Conservation (phyloP, 2,888 invertebrate species). For the Drosophila robusta region DNA sequence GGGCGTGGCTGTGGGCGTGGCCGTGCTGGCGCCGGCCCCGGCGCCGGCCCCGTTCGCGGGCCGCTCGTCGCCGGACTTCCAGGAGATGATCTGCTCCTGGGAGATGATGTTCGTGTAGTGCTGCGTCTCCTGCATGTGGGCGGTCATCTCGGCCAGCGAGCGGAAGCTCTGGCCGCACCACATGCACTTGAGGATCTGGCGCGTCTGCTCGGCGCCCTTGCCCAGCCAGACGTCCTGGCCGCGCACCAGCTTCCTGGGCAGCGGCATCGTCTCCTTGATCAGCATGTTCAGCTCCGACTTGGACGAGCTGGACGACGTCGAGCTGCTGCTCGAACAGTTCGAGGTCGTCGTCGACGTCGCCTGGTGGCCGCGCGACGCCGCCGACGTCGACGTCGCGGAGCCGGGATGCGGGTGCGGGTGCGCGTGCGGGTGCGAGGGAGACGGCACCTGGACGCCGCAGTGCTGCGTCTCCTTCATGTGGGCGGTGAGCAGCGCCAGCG, state of each 20-base stretch:
- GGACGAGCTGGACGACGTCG: conserved; percentile 87
- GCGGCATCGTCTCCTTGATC: conserved; percentile 97
- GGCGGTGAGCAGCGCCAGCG: conserved; percentile 96
- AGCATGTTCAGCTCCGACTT: conserved; percentile 93
- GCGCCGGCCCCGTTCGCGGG: conserved; percentile 55
- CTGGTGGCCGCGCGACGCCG: conserved; percentile 7
- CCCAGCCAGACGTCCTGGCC: conserved; percentile 99
- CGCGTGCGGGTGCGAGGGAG: conserved; percentile 66
- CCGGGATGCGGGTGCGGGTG: conserved; percentile 5
- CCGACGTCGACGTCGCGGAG: conserved; percentile 84
- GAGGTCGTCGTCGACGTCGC: conserved; percentile 82
- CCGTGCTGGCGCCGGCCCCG: conserved; percentile 40
- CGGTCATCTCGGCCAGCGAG: conserved; percentile 98
- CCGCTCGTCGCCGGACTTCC: conserved; percentile 95
- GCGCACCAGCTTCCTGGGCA: conserved; percentile 96
- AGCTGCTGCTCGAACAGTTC: conserved; percentile 84
- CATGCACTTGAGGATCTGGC: conserved; percentile 99
- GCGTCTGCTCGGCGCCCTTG: conserved; percentile 98
- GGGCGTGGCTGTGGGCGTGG: conserved; percentile 85
- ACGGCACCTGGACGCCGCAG: conserved; percentile 93
- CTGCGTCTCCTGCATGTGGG: conserved; percentile 99
- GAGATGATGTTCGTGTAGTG: conserved; percentile 99
- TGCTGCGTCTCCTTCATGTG: conserved; percentile 99
- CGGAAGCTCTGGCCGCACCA: conserved; percentile 99
- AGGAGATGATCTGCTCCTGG: conserved; percentile 97